Percentiles rank a stretch among this genome's conserved stretches.
These are phyloP conservation scores for Ibidorhyncha struthersii DNA, from an alignment of 2,113 vertebrate genomes.

Conservation along the genomic window DNA sequence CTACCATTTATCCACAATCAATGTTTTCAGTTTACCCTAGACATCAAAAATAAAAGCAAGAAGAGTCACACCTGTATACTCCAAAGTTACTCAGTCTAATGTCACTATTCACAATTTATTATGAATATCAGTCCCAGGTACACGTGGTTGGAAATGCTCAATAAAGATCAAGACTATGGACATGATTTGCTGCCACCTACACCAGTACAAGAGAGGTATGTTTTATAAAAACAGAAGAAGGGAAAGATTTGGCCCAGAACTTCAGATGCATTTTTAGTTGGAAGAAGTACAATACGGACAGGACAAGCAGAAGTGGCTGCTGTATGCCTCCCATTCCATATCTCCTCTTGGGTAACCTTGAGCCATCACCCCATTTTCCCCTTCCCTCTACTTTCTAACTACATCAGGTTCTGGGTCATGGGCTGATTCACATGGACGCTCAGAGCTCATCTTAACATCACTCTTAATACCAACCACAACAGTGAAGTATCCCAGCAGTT, in stretches of 20 bases:
- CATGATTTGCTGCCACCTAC: not conserved
- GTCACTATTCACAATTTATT: not conserved
- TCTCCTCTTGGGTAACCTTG: not conserved
- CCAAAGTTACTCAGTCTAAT: not conserved
- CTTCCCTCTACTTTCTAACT: not conserved
- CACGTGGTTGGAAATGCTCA: not conserved
- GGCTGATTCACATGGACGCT: not conserved
- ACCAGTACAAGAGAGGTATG: not conserved
- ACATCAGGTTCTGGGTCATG: not conserved
- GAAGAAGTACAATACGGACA: not conserved
- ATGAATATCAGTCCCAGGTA: not conserved
- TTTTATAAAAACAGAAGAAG: not conserved
- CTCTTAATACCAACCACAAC: not conserved
- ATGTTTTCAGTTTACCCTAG: not conserved
- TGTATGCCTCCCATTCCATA: not conserved
- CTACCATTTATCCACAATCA: not conserved
- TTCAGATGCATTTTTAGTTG: not conserved
- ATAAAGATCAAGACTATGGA: not conserved
- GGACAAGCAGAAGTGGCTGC: not conserved
- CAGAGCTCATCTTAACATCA: not conserved
- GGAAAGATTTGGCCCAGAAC: not conserved
- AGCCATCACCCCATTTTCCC: not conserved
- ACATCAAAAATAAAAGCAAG: not conserved
- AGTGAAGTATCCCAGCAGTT: not conserved
- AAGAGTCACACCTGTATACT: not conserved